Base-by-base conservation (phyloP, 2,888 invertebrate genomes). In the Linnaemya vulpina region DNA sequence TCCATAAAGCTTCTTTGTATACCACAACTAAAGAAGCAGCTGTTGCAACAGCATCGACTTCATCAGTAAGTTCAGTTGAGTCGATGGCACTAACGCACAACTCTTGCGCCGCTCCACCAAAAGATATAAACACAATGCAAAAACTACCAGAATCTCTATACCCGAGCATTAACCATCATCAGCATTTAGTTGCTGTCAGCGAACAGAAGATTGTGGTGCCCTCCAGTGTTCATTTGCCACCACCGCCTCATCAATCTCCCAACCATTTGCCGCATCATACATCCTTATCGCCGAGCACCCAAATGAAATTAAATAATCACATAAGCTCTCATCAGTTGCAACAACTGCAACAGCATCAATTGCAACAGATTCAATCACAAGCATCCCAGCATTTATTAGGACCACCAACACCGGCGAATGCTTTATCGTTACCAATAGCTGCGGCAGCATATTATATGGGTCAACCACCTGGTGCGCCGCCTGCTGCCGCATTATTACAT, bases 1-100 rank as follows among this genome's bases (percentile, higher is more conserved):
- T 96, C 90, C 95, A 94, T 87, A 95, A 95, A 90, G 95, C 94
- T 87, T 93, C 94, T 35, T 92, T 94, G 87, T 94, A 94, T 85
- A 89, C 87, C 35, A 88, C 90, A 80, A 84, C 89, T 79, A 89
- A 88, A 75, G 89, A 89, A 20, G 86, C 74, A 11, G 86, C 87
- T 71, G 65, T 86, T 79, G 84, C 75, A 43, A 71, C 87, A 82
- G 77, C 83, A 83, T 46, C 86, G 78, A 38, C 87, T 70, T 40
- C 51, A 40, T n/a, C 75, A 9, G 25, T 17, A 10, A 65, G 53
- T 20, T 13, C 65, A 13, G 10, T 51, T 13, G 62, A 30, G 30
- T 10, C 43, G 1, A 10, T 81, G 58, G n/a, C 83, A 63, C 20
- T 87, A 83, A 46, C 88, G 86, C n/a, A 87, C 87, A 87, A 20